Percentiles rank a stretch among this genome's conserved stretches.
phyloP scores from a whole-genome alignment of 2,797 vertebrate genomes.

The Myiothlypis chrysogaster region DNA sequence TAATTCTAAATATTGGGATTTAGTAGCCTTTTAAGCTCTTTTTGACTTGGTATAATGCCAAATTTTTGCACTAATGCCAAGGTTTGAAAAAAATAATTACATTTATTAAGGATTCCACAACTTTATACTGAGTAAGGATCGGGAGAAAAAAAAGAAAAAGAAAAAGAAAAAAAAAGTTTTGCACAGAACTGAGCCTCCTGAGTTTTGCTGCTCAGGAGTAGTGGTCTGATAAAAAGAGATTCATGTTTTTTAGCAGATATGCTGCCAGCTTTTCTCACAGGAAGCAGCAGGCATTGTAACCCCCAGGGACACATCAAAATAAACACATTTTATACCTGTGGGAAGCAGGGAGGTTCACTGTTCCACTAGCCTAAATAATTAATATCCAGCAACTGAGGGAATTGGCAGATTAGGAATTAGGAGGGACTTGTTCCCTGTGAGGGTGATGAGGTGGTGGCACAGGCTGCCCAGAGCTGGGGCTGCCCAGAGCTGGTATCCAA shows the following conservation, averaged over 20 bases:
- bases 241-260: background rate
- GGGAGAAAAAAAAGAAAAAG: background rate
- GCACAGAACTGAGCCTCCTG: background rate
- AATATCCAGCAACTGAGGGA: background rate
- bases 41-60: background rate
- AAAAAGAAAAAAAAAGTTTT: background rate
- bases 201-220: background rate
- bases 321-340: background rate
- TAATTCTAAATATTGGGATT: background rate
- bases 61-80: background rate
- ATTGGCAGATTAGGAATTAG: background rate
- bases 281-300: background rate
- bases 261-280: background rate
- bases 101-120: background rate
- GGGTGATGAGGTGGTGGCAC: background rate
- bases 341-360: background rate
- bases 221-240: background rate
- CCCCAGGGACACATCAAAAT: background rate
- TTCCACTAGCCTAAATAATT: conserved; percentile 20
- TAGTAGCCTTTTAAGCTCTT: background rate
- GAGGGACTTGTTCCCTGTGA: background rate
- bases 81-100: background rate
- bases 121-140: background rate
- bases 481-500: background rate
- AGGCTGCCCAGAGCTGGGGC: background rate